These are phyloP conservation scores for Onychomys leucogaster DNA, from an alignment of 2,797 vertebrate species.

Conservation along the genomic window DNA sequence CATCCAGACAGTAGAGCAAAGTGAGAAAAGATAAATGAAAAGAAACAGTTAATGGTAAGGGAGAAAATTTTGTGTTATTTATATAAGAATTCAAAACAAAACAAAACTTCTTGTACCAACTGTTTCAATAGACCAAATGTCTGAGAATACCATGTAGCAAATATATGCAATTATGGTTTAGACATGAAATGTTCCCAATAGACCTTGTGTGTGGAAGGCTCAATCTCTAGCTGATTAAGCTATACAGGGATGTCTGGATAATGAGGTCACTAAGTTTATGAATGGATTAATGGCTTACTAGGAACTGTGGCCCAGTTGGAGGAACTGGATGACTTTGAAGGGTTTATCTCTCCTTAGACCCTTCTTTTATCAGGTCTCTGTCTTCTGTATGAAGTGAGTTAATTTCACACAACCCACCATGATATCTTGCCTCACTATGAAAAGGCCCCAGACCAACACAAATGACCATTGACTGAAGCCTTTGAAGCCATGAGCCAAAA, in stretches of 20 bases:
- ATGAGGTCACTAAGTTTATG: background rate
- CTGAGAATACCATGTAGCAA: background rate
- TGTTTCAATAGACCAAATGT: conserved; percentile 8
- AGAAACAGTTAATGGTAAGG: background rate
- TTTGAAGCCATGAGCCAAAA: background rate
- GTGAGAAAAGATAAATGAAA: background rate
- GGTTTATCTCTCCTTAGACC: background rate
- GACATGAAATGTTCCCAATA: background rate
- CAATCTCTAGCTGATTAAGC: background rate
- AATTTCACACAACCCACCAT: too few relatives aligned
- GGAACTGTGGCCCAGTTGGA: background rate
- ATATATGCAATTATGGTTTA: background rate
- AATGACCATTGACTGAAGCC: too few relatives aligned
- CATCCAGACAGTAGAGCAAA: background rate
- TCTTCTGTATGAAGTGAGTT: background rate
- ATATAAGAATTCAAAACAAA: background rate
- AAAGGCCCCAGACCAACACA: background rate
- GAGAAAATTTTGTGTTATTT: background rate
- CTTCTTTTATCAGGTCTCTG: background rate
- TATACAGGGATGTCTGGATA: background rate
- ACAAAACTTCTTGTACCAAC: background rate
- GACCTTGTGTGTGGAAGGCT: background rate
- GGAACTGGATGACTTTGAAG: background rate
- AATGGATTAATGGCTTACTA: background rate
- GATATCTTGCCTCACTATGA: background rate